These are phyloP conservation scores for Phataginus tetradactyla DNA, from an alignment of 2,797 vertebrate species.

Conservation along the genomic window DNA sequence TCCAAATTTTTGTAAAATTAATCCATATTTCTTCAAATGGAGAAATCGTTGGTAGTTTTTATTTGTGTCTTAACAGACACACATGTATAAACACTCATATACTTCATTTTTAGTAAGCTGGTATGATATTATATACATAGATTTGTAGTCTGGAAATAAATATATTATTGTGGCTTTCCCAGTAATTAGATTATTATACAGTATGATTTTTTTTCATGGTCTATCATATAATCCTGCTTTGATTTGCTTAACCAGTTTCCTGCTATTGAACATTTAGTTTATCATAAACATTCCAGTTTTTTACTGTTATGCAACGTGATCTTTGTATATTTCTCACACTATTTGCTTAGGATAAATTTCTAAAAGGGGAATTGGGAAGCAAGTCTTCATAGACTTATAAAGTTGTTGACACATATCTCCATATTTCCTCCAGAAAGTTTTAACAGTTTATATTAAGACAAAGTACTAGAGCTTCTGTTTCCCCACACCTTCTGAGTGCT, in stretches of 20 bases:
- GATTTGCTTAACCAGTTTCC: background rate
- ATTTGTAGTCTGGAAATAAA: background rate
- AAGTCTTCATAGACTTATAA: background rate
- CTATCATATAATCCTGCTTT: background rate
- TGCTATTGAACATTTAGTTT: background rate
- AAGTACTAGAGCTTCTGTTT: background rate
- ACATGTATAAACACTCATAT: background rate
- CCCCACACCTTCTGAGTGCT: background rate
- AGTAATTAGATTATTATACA: background rate
- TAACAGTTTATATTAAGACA: background rate
- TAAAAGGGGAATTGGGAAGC: background rate
- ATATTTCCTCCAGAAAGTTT: constrained; percentile 37
- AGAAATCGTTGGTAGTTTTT: background rate
- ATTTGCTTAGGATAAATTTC: constrained; percentile 39
- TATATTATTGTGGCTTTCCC: background rate
- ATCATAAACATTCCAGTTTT: constrained; percentile 40
- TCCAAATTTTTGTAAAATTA: constrained; percentile 22
- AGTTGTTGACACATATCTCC: background rate
- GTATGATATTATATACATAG: background rate
- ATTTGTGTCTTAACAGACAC: background rate
- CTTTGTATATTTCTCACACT: constrained; percentile 23
- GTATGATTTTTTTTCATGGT: background rate
- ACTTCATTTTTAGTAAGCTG: constrained; percentile 39
- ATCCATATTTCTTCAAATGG: constrained; percentile 21
- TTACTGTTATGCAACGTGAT: constrained; percentile 12